A percentile compares a stretch with the other conserved stretches of the same genome.
Evolutionary conservation across 2,113 vertebrate species (phyloP).

Genomic region (Brachypodius melanocephalos): DNA sequence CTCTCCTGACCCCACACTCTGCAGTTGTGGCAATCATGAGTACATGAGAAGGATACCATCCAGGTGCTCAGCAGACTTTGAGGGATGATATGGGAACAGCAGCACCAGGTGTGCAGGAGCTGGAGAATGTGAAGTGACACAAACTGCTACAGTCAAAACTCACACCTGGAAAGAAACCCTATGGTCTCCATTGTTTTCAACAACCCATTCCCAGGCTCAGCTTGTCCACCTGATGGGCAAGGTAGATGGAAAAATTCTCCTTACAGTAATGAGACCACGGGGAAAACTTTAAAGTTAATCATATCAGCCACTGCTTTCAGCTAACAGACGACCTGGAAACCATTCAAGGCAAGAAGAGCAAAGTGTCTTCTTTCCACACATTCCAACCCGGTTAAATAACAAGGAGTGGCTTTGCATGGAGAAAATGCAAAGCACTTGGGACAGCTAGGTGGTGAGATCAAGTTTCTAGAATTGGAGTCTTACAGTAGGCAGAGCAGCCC

Average conservation of each 20-base stretch:
- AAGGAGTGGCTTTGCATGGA: slow-evolving; percentile 28
- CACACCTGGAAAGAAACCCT: not conserved
- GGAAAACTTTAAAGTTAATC: not conserved
- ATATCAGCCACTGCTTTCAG: not conserved
- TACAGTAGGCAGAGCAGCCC: not conserved
- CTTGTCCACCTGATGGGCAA: not conserved
- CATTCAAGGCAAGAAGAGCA: slow-evolving; percentile 20
- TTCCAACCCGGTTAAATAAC: slow-evolving; percentile 35
- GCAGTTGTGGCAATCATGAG: accelerated
- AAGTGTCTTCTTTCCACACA: slow-evolving; percentile 51
- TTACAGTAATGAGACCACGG: not conserved
- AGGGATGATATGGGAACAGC: not conserved
- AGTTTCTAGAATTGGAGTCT: not conserved
- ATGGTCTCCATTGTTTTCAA: not conserved
- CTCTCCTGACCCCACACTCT: not conserved
- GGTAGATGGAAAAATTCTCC: slow-evolving; percentile 2
- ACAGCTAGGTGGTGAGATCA: slow-evolving; percentile 16
- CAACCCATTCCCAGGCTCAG: not conserved
- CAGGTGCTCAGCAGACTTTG: not conserved
- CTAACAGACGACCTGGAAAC: not conserved
- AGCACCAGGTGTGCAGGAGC: accelerated
- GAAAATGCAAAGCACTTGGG: slow-evolving; percentile 19
- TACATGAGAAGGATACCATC: not conserved
- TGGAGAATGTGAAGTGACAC: not conserved
- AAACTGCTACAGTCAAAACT: not conserved